Base-by-base conservation (phyloP, 2,797 vertebrate genomes). In the Danionella dracula region DNA sequence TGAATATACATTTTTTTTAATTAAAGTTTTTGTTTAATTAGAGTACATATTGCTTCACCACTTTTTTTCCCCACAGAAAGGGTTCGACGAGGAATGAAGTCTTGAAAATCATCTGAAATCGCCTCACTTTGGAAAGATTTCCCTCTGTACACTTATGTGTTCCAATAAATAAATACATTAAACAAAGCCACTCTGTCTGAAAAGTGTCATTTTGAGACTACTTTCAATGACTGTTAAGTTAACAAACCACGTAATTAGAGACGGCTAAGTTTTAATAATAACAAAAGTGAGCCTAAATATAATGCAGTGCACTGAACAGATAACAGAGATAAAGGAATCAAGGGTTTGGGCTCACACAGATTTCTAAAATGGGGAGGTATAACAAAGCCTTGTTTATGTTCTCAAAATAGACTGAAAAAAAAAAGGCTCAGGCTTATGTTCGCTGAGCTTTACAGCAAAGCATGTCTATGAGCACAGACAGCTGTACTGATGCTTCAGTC, bases 81-180 rank as follows among this genome's bases (percentile, higher is more conserved):
- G 82, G 40, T 87, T 87, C 82, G 88, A 88, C 79, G 86, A 88
- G 73, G 87, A 89, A 79, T 90, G 77, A 90, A 81, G 79, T 75
- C 78, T 64, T 74, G 78, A 78, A 81, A 20, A 55, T 75, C 56
- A 13, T 54, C 57, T 74, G 71, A 84, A 78, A 57, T 57, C 29
- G 45, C 59, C 7, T 27, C 20, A 19, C 5, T 29, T 54, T 21
- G 41, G 4, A 20, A 42, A 10, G n/a, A 2, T n/a, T 50, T 31
- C 27, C 32, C 34, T 51, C 19, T 48, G 20, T 8, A 54, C 19
- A 54, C 38, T 16, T 5, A 6, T 35, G 49, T 44, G 9, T 53
- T 34, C 38, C 50, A 10, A 35, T 54, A 16, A 10, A 45, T 54
- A 6, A 64, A 54, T 54, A 16, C 13, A 45, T 54, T 9, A 64